A percentile compares a stretch with the other conserved stretches of the same genome.
These are phyloP conservation scores for Sinodicranocentrus sp. DNA, from an alignment of 2,888 invertebrate genomes.

Conservation along the genomic window DNA sequence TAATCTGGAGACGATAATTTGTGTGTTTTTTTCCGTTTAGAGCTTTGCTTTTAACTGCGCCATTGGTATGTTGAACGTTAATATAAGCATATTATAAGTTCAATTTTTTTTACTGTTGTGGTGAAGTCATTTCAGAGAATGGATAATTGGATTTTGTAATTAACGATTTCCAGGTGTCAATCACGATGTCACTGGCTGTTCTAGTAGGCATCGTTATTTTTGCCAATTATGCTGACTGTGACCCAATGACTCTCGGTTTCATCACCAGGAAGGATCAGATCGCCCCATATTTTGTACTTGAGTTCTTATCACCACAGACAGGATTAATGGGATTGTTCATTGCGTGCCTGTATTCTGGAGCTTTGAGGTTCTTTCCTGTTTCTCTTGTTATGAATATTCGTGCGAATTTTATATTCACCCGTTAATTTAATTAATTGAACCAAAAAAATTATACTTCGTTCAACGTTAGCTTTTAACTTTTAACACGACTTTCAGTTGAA, in stretches of 20 bases:
- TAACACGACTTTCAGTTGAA: too few species aligned
- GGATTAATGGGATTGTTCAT: conserved; percentile 80
- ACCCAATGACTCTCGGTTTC: conserved; percentile 77
- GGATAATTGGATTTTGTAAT: background rate
- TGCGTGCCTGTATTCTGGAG: conserved; percentile 80
- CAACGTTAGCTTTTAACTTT: too few species aligned
- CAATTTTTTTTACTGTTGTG: too few species aligned
- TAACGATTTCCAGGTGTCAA: conserved; percentile 55
- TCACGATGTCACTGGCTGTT: conserved; percentile 75
- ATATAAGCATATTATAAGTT: background rate
- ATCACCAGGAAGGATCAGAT: conserved; percentile 76
- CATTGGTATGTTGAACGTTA: conserved; percentile 57
- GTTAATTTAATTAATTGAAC: too few species aligned
- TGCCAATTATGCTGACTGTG: conserved; percentile 78
- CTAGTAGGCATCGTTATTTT: conserved; percentile 78
- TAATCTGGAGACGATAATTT: too few species aligned
- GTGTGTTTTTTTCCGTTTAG: conserved; percentile 60
- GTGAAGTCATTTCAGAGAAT: too few species aligned
- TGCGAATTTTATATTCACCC: too few species aligned
- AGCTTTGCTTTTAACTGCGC: conserved; percentile 74
- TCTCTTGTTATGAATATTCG: too few species aligned
- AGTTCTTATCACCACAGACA: conserved; percentile 78
- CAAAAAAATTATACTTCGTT: too few species aligned
- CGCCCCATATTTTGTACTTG: conserved; percentile 79
- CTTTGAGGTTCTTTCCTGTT: conserved; percentile 77